Percentiles rank a stretch among this genome's conserved stretches.
Evolutionary conservation across 2,113 vertebrate species (phyloP).

Genomic region (Pollimyrus isidori): DNA sequence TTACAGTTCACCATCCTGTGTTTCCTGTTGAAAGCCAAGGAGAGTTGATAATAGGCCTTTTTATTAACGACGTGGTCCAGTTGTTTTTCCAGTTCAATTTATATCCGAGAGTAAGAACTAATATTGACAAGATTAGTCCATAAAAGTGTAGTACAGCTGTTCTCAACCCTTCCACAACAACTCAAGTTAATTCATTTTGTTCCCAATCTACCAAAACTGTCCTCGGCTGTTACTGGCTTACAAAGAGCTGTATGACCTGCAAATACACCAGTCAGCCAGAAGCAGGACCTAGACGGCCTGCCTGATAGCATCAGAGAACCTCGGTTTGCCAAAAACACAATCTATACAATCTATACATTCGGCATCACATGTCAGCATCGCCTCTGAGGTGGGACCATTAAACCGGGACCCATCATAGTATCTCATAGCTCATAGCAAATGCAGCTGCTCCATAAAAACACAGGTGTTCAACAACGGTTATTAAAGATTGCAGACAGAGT

Average conservation of each 20-base stretch:
- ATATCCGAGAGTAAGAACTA: not conserved
- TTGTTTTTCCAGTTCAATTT: not conserved
- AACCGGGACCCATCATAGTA: not conserved
- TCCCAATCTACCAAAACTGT: not conserved
- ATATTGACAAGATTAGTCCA: not conserved
- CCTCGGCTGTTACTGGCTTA: not conserved
- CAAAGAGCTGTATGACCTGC: not conserved
- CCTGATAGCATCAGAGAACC: not conserved
- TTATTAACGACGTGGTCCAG: not conserved
- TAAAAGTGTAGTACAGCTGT: not conserved
- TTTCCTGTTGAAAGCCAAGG: not conserved
- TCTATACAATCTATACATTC: not conserved
- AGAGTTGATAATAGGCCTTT: not conserved
- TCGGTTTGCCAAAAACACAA: not conserved
- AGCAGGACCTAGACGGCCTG: not conserved
- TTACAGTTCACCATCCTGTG: not conserved
- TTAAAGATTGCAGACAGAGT: not conserved
- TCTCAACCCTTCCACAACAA: not conserved
- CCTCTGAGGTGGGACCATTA: not conserved
- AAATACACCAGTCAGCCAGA: not conserved
- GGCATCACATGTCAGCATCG: not conserved
- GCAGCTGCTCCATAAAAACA: not conserved
- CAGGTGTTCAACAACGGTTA: not conserved
- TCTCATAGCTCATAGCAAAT: not conserved
- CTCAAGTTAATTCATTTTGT: not conserved